Evolutionary conservation across 2,113 vertebrate genomes (phyloP).

Genomic region (Neopipo cinnamomea): DNA sequence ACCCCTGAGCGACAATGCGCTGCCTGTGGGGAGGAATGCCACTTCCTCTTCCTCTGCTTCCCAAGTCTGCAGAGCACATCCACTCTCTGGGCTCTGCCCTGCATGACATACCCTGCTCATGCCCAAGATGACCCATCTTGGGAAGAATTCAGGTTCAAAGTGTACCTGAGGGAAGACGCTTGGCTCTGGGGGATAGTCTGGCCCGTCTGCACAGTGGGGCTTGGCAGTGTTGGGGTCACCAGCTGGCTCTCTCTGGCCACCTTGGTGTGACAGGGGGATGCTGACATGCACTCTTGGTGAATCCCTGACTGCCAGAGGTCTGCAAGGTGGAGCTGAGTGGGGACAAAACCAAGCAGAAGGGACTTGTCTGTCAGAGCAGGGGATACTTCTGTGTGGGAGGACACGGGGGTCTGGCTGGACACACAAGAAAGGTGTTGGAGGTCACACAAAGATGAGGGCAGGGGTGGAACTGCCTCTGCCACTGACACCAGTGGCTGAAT

Average conservation of each 20-base stretch:
- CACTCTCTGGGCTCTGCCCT: not conserved
- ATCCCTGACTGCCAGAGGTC: not conserved
- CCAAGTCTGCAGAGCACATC: not conserved
- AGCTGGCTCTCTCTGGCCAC: not conserved
- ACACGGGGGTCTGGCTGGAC: not conserved
- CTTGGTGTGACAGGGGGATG: not conserved
- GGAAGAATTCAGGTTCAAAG: not conserved
- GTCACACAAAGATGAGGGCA: not conserved
- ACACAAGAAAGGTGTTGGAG: not conserved
- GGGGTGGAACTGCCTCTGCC: not conserved
- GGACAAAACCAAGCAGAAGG: not conserved
- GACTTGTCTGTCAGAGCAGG: not conserved
- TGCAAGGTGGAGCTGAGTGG: not conserved
- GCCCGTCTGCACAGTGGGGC: not conserved
- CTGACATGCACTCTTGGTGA: not conserved
- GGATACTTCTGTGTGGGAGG: not conserved
- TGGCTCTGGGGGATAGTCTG: not conserved
- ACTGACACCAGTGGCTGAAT: not conserved
- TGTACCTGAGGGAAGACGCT: not conserved
- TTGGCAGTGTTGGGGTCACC: not conserved
- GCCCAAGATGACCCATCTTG: not conserved
- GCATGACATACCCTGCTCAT: not conserved
- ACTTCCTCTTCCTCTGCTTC: not conserved
- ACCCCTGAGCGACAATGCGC: fast-evolving
- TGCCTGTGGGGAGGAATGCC: not conserved